Conservation (phyloP, 2,888 invertebrate species). For the Synergus itoensis region DNA sequence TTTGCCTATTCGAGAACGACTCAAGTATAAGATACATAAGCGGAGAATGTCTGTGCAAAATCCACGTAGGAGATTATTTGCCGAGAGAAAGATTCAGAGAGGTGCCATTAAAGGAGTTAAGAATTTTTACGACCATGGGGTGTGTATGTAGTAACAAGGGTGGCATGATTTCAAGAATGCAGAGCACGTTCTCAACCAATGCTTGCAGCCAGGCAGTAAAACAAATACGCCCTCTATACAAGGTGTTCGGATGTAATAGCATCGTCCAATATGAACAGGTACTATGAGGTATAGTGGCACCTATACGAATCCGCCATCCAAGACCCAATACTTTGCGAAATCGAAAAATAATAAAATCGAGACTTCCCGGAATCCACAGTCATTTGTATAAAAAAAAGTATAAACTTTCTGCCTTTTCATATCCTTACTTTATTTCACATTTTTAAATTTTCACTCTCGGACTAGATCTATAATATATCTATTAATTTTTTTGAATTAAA, state of each 20-base stretch:
- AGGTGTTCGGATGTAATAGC: conserved; percentile 65
- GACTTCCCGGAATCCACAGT: conserved; percentile 17
- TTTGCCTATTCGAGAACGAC: conserved; percentile 13
- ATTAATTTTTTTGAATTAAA: too few species aligned
- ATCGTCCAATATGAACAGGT: conserved; percentile 40
- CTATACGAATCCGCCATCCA: conserved; percentile 22
- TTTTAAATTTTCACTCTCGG: background rate
- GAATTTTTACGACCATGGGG: conserved; percentile 67
- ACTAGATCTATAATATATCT: too few species aligned
- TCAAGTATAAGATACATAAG: conserved; percentile 4
- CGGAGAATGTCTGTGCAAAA: background rate
- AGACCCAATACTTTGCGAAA: conserved; percentile 9
- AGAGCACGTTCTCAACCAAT: conserved; percentile 77
- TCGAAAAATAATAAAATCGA: conserved; percentile 37
- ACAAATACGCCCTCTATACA: conserved; percentile 76
- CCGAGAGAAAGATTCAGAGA: conserved; percentile 34
- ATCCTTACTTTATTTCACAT: background rate
- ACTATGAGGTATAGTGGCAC: conserved; percentile 36
- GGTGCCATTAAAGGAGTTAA: conserved; percentile 67
- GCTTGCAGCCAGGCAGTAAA: conserved; percentile 77
- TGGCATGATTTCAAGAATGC: conserved; percentile 76
- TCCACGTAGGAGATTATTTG: conserved; percentile 31
- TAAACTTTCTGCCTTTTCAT: background rate
- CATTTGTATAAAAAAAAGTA: conserved; percentile 24
- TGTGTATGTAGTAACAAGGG: conserved; percentile 72